Percentiles rank a stretch among this genome's conserved stretches.
Evolutionary conservation across 1,140 invertebrate genomes (phyloP).

Genomic region (Drosophila pseudoobscura): DNA sequence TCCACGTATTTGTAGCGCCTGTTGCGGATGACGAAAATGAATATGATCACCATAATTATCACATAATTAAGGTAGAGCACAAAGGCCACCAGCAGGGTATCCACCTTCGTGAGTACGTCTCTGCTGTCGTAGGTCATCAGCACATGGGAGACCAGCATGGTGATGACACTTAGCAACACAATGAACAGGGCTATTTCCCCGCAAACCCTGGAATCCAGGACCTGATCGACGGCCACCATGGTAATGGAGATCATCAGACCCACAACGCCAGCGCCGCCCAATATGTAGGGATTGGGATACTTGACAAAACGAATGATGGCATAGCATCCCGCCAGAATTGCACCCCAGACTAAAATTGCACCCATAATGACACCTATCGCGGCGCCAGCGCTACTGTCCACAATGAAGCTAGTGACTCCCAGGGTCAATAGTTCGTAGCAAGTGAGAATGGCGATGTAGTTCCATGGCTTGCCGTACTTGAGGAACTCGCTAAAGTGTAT

Average conservation of each 20-base stretch:
- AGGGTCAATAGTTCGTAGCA: constrained; percentile 54
- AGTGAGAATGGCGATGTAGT: background rate
- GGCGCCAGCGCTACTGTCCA: background rate
- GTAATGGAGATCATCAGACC: constrained; percentile 21
- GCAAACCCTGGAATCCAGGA: background rate
- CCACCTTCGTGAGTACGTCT: constrained; percentile 6
- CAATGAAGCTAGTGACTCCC: constrained; percentile 31
- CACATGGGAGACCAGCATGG: constrained; percentile 23
- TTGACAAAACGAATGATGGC: constrained; percentile 4
- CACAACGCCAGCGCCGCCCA: constrained; percentile 9
- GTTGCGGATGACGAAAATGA: constrained; percentile 6
- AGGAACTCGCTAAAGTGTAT: constrained; percentile 1
- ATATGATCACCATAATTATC: constrained; percentile 37
- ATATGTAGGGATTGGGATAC: constrained; percentile 35
- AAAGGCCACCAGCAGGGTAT: constrained; percentile 36
- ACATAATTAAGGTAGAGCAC: constrained; percentile 43
- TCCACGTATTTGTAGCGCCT: too few species aligned
- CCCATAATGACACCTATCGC: constrained; percentile 12
- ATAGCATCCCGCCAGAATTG: background rate
- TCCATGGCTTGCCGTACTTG: constrained; percentile 18
- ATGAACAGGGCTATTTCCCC: constrained; percentile 18
- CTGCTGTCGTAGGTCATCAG: constrained; percentile 27
- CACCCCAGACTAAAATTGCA: background rate
- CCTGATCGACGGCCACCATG: background rate
- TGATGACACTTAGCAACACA: constrained; percentile 9